A percentile compares a stretch with the other conserved stretches of the same genome.
phyloP scores from a whole-genome alignment of 2,888 invertebrate genomes.

The Reticulitermes lucifugus region DNA sequence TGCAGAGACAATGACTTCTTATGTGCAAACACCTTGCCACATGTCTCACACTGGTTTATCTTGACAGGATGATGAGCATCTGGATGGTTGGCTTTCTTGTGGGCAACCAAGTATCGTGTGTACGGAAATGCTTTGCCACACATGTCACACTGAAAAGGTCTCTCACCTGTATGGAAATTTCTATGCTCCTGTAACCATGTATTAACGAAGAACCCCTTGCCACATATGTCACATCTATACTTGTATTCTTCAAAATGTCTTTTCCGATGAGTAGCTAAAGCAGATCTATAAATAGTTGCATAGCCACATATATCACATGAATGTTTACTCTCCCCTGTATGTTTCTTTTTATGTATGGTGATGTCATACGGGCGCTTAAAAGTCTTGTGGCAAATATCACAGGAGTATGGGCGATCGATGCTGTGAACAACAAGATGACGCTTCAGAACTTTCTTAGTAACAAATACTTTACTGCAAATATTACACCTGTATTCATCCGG shows the following conservation, averaged over 20 bases:
- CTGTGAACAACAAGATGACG: constrained; percentile 56
- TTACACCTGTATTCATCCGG: constrained; percentile 47
- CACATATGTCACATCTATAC: constrained; percentile 68
- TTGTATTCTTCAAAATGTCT: constrained; percentile 70
- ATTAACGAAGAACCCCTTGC: constrained; percentile 68
- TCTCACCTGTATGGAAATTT: constrained; percentile 69
- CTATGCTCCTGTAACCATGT: constrained; percentile 69
- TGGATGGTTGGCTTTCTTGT: constrained; percentile 61
- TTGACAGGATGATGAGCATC: constrained; percentile 58
- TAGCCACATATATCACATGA: constrained; percentile 62
- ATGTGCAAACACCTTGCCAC: constrained; percentile 56
- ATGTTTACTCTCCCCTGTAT: constrained; percentile 55
- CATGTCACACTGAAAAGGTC: constrained; percentile 67
- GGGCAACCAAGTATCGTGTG: constrained; percentile 61
- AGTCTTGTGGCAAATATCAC: constrained; percentile 57
- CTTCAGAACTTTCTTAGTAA: constrained; percentile 50
- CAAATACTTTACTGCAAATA: constrained; percentile 50
- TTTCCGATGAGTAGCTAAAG: constrained; percentile 68
- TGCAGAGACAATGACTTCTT: constrained; percentile 50
- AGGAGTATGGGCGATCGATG: constrained; percentile 54
- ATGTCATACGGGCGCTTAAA: constrained; percentile 57
- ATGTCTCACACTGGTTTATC: constrained; percentile 62
- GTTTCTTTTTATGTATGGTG: constrained; percentile 54
- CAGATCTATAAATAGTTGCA: constrained; percentile 61
- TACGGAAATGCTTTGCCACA: constrained; percentile 62